A percentile compares a stretch with the other conserved stretches of the same genome.
Evolutionary conservation across 2,113 vertebrate species (phyloP).

Genomic region (Hiodon tergisus): DNA sequence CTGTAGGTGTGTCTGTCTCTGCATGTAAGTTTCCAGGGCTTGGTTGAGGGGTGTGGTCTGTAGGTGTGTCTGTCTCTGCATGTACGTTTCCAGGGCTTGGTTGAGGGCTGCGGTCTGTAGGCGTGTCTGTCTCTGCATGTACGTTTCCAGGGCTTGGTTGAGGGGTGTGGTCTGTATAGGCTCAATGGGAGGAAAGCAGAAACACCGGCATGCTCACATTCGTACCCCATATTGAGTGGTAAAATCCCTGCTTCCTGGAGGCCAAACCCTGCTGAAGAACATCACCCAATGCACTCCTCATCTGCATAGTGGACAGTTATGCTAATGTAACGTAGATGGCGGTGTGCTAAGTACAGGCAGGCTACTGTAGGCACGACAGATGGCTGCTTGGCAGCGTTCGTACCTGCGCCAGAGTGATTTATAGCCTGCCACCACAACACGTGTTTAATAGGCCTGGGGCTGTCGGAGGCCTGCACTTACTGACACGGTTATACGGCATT

Average conservation of each 20-base stretch:
- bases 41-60: too few species aligned
- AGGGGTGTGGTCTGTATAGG: too few species aligned
- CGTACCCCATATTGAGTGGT: not conserved
- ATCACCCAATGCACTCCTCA: too few species aligned
- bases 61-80: too few species aligned
- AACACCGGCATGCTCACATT: too few species aligned
- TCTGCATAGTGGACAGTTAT: not conserved
- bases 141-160: too few species aligned
- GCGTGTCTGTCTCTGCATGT: too few species aligned
- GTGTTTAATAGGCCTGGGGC: not conserved
- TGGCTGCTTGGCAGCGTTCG: not conserved
- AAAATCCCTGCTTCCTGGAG: not conserved
- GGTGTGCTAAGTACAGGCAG: constrained; percentile 1
- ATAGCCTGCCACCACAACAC: not conserved
- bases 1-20: too few species aligned
- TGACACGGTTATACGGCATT: not conserved
- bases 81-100: too few species aligned
- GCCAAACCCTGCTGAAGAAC: not conserved
- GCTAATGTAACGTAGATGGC: not conserved
- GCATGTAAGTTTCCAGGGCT: too few species aligned
- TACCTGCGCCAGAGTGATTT: not conserved
- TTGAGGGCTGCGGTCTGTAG: too few species aligned
- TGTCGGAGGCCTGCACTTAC: not conserved
- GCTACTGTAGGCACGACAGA: not conserved
- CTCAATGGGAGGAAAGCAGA: too few species aligned